These are phyloP conservation scores for Anastrepha ludens DNA, from an alignment of 1,140 invertebrate species.

Conservation along the genomic window DNA sequence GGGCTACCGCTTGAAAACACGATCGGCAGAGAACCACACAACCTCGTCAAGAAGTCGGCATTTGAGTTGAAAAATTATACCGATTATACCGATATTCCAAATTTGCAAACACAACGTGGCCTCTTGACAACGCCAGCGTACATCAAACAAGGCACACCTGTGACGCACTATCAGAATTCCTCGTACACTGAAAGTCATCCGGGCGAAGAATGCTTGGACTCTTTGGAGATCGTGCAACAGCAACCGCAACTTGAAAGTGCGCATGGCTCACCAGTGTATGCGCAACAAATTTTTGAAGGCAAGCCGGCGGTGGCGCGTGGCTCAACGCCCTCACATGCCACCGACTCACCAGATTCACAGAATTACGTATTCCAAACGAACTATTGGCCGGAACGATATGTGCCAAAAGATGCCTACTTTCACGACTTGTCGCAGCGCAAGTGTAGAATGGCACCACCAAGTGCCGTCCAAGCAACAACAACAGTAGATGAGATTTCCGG, in stretches of 20 bases:
- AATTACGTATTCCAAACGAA: slow-evolving; percentile 33
- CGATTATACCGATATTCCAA: neutral
- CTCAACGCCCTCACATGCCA: slow-evolving; percentile 2
- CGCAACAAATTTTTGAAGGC: neutral
- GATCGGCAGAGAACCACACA: neutral
- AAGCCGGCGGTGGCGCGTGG: neutral
- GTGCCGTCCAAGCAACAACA: neutral
- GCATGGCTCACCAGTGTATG: neutral
- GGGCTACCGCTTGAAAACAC: neutral
- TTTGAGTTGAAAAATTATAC: neutral
- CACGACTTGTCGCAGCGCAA: slow-evolving; percentile 76
- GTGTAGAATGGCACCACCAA: slow-evolving; percentile 54
- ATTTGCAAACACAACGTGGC: neutral
- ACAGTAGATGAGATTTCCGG: neutral
- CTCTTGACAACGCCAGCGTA: neutral
- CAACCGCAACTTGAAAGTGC: neutral
- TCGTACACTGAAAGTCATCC: slow-evolving; percentile 46
- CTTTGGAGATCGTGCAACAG: neutral
- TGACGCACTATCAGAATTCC: neutral
- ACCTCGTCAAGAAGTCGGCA: neutral
- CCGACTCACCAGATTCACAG: slow-evolving; percentile 43
- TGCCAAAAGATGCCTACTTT: slow-evolving; percentile 79
- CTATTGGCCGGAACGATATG: slow-evolving; percentile 57
- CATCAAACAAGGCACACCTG: neutral
- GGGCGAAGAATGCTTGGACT: slow-evolving; percentile 26